These are phyloP conservation scores for Cinara cedri DNA, from an alignment of 2,888 invertebrate species.

Conservation along the genomic window DNA sequence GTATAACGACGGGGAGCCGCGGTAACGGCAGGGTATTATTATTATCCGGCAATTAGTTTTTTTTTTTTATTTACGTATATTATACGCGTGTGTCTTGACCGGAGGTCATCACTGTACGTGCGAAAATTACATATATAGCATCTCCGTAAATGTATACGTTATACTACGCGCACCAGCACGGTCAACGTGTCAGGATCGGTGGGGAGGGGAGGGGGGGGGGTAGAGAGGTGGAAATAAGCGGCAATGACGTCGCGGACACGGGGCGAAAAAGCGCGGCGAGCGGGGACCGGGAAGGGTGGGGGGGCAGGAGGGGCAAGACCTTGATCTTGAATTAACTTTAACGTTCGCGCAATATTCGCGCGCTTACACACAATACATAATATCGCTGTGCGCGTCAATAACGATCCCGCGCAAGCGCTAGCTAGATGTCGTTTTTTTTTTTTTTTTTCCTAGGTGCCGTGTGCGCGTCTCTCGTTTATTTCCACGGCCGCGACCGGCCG, in stretches of 20 bases:
- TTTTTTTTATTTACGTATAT: too few relatives aligned
- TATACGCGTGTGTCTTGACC: not conserved
- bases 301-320: not conserved
- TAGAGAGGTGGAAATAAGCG: not conserved
- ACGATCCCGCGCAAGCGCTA: not conserved
- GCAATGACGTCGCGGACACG: not conserved
- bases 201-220: not conserved
- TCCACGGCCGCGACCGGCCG: too few relatives aligned
- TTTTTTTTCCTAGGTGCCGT: not conserved
- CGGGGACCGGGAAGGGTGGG: too few relatives aligned
- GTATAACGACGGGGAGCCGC: too few relatives aligned
- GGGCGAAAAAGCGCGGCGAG: not conserved
- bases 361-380: too few relatives aligned
- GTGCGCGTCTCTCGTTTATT: too few relatives aligned
- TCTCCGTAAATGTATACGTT: too few relatives aligned
- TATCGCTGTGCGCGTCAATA: not conserved
- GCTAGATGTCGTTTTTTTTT: not conserved
- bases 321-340: constrained; percentile 56
- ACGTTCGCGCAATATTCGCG: constrained; percentile 12
- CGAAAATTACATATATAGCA: not conserved
- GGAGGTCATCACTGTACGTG: constrained; percentile 1
- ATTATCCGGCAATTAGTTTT: too few relatives aligned
- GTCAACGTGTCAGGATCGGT: too few relatives aligned
- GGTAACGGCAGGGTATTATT: too few relatives aligned
- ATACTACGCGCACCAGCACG: too few relatives aligned